These are phyloP conservation scores for Theocolax elegans DNA, from an alignment of 1,140 invertebrate species.

Conservation along the genomic window DNA sequence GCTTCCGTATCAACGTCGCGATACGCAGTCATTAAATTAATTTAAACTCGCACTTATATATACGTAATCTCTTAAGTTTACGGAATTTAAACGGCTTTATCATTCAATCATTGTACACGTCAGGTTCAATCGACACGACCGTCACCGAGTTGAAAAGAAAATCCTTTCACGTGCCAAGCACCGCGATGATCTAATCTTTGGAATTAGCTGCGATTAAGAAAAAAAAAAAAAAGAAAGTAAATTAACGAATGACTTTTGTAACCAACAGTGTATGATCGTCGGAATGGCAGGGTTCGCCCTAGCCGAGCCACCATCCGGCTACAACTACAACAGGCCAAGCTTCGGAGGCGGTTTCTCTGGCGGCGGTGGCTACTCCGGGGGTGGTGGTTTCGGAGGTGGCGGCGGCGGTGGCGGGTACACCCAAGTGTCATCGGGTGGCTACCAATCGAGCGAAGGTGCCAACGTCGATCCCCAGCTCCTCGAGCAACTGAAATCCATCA, in stretches of 20 bases:
- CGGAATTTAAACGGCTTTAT: too few species aligned
- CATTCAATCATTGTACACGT: too few species aligned
- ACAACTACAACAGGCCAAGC: slow-evolving; percentile 73
- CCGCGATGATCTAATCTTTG: too few species aligned
- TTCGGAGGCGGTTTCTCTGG: slow-evolving; percentile 62
- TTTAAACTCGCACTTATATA: too few species aligned
- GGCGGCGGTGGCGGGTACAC: slow-evolving; percentile 78
- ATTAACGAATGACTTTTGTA: too few species aligned
- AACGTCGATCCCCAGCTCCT: slow-evolving; percentile 81
- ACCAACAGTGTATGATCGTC: slow-evolving; percentile 72
- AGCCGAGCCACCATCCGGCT: slow-evolving; percentile 74
- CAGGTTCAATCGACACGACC: too few species aligned
- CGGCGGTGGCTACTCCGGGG: slow-evolving; percentile 69
- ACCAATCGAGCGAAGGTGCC: slow-evolving; percentile 80
- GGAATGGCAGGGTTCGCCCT: slow-evolving; percentile 71
- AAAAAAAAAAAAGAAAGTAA: not conserved
- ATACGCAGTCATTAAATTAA: too few species aligned
- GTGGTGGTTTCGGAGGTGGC: slow-evolving; percentile 65
- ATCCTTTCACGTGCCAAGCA: too few species aligned
- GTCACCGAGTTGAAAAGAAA: too few species aligned
- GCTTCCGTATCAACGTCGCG: not conserved
- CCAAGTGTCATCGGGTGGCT: slow-evolving; percentile 78
- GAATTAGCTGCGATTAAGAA: too few species aligned
- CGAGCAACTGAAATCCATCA: slow-evolving; percentile 83
- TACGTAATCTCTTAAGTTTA: too few species aligned